Conservation (phyloP, 2,113 vertebrate genomes). For the Jaculus jaculus region DNA sequence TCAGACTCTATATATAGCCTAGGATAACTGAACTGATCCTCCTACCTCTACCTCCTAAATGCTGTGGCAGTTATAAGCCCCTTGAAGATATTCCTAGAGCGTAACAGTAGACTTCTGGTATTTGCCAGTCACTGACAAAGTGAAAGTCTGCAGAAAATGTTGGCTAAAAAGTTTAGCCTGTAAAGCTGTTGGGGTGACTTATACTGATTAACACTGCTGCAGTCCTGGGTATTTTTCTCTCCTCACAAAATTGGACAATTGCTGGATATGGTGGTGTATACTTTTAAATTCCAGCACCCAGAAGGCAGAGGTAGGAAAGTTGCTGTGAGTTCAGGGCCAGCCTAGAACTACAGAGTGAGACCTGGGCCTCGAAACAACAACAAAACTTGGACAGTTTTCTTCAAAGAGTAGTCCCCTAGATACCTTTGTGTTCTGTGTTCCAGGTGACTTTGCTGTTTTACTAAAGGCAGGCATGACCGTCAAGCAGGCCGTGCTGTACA, state of each 20-base stretch:
- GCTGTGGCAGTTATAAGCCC: neutral
- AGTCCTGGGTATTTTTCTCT: neutral
- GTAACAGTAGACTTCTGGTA: neutral
- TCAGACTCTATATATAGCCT: no score
- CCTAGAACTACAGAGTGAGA: no score
- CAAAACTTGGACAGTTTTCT: slow-evolving; percentile 39
- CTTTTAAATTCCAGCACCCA: no score
- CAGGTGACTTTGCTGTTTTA: slow-evolving; percentile 97
- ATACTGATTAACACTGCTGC: neutral
- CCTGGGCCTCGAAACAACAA: no score
- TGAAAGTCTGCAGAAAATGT: neutral
- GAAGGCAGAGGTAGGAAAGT: no score
- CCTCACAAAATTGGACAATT: neutral
- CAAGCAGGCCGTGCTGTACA: slow-evolving; percentile 96
- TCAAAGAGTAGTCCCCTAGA: neutral
- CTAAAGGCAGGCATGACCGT: slow-evolving; percentile 98
- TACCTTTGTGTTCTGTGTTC: neutral
- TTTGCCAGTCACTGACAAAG: neutral
- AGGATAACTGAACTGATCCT: neutral
- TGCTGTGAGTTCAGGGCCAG: no score
- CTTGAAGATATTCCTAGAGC: neutral
- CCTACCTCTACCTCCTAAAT: neutral
- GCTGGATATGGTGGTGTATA: neutral
- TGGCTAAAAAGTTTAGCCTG: neutral
- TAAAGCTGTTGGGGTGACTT: neutral